phyloP scores from a whole-genome alignment of 2,113 vertebrate species.

The Stegastes partitus region DNA sequence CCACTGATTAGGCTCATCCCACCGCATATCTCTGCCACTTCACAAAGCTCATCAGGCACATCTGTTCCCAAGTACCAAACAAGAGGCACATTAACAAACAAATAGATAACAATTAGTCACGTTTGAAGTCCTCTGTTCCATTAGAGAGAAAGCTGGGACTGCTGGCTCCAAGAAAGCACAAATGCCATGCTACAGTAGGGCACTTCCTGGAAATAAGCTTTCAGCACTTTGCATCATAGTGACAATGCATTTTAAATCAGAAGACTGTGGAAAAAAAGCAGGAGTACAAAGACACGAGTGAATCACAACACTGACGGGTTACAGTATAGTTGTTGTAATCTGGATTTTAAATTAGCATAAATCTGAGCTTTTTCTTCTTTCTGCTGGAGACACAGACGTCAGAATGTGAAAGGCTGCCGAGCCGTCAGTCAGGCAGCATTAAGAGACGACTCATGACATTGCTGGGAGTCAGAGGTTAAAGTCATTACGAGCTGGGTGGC shows the following conservation, averaged over 20 bases:
- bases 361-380: slow-evolving; percentile 2
- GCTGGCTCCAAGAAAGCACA: slow-evolving; percentile 52
- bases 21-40: slow-evolving; percentile 75
- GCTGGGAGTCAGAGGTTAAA: slow-evolving; percentile 81
- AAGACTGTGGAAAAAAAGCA: not conserved
- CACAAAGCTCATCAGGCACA: slow-evolving; percentile 81
- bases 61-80: slow-evolving; percentile 77
- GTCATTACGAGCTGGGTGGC: slow-evolving; percentile 82
- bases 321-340: slow-evolving; percentile 6
- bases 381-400: slow-evolving; percentile 36
- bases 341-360: slow-evolving; percentile 5
- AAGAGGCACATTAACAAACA: slow-evolving; percentile 73
- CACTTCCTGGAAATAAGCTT: slow-evolving; percentile 62
- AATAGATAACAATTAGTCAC: slow-evolving; percentile 80
- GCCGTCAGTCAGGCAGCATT: slow-evolving; percentile 77
- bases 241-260: slow-evolving; percentile 37
- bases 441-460: slow-evolving; percentile 64
- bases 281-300: not conserved
- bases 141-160: slow-evolving; percentile 59
- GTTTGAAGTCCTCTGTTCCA: slow-evolving; percentile 75
- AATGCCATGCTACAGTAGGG: slow-evolving; percentile 34
- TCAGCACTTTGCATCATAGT: slow-evolving; percentile 59
- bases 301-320: not conserved
- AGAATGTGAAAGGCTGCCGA: slow-evolving; percentile 58
- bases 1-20: slow-evolving; percentile 75